Evolutionary conservation across 2,888 invertebrate species (phyloP).

Genomic region (Eubasilissa splendida): DNA sequence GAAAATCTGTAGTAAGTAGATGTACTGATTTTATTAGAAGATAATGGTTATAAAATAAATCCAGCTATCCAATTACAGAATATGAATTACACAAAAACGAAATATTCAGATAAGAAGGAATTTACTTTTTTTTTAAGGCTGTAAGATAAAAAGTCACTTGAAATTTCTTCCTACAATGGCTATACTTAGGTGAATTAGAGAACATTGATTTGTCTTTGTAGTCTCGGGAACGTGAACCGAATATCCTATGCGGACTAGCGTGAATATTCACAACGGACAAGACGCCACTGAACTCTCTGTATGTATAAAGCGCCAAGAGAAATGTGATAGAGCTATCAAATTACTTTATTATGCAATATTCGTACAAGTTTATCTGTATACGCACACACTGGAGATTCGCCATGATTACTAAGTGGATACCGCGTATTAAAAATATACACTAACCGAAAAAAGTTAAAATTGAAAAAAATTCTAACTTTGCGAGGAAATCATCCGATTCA

Average conservation of each 20-base stretch:
- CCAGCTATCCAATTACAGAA: too few relatives aligned
- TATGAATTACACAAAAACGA: too few relatives aligned
- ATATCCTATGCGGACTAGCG: conserved; percentile 37
- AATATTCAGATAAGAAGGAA: too few relatives aligned
- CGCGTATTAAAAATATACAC: too few relatives aligned
- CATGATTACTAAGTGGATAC: neutral
- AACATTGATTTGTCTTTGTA: conserved; percentile 55
- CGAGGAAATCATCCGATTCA: too few relatives aligned
- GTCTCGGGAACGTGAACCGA: conserved; percentile 48
- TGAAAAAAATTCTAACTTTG: too few relatives aligned
- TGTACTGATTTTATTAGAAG: too few relatives aligned
- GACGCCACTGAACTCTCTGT: conserved; percentile 44
- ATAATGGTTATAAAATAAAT: too few relatives aligned
- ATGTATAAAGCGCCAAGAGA: conserved; percentile 38
- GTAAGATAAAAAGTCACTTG: neutral
- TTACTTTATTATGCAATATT: conserved; percentile 28
- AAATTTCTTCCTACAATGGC: conserved; percentile 6
- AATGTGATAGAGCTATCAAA: conserved; percentile 15
- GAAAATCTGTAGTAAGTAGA: too few relatives aligned
- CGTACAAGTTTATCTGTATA: conserved; percentile 19
- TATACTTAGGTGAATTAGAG: conserved; percentile 36
- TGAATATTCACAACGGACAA: conserved; percentile 29
- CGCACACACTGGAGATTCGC: neutral
- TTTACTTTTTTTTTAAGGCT: too few relatives aligned
- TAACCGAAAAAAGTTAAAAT: too few relatives aligned